Evolutionary conservation across 2,113 vertebrate genomes (phyloP), one percentile per base, ranked within the genome.

Genomic region (Guaruba guarouba): DNA sequence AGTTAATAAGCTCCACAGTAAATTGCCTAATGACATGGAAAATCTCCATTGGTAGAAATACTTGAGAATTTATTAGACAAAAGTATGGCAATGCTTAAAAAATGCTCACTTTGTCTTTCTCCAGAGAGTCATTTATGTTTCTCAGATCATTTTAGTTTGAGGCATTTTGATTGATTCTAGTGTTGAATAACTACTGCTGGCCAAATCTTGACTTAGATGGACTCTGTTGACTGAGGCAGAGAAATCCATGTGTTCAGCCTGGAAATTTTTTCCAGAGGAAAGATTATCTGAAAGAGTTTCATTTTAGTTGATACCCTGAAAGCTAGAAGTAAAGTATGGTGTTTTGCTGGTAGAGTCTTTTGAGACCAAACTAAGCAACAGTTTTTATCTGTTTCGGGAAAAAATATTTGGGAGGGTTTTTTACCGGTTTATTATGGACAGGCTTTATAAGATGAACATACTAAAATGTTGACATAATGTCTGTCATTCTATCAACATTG

Each of bases 1-100:
- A 59, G 11, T 89, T 78, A 82, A 84, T 78, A 82, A 84, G 6
- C 33, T 73, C 33, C 90, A n/a, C 31, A 73, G 41, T 73, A 93
- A 82, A 85, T 93, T 88, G 37, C 44, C 74, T 82, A 79, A 95
- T 73, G 70, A 82, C 39, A 44, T 76, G 75, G 74, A 69, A 95
- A 57, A 51, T 96, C 66, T 95, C 55, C 33, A 79, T 48, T 67
- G 52, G 25, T 82, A 55, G 55, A 89, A 41, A 68, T 75, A 91
- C 55, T 84, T 87, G 51, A 89, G 43, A 91, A 87, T 61, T 33
- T 68, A 68, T 92, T 94, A 92, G 68, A 19, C 44, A 92, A 92
- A 81, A 28, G 14, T 67, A 41, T 81, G 61, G 41, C 37, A 84
- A 85, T 76, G 49, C 7, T 13, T 61, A 23, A 66, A 74, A 80